These are phyloP conservation scores for Brachionus asplanchnoidis DNA, from an alignment of 1,140 invertebrate species.

Conservation along the genomic window DNA sequence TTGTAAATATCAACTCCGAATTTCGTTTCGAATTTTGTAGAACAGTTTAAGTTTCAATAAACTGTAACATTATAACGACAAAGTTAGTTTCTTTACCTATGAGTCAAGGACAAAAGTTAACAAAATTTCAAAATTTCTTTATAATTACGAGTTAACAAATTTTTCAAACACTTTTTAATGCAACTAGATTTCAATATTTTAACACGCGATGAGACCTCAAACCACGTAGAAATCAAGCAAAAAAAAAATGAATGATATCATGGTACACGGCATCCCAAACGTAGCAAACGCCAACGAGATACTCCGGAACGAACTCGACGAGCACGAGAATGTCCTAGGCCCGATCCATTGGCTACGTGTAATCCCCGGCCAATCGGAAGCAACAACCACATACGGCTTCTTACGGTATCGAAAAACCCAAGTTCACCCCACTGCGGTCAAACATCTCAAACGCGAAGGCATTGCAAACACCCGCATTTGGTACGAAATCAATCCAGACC, in stretches of 20 bases:
- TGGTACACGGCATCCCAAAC: neutral
- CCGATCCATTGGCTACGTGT: neutral
- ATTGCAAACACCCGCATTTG: neutral
- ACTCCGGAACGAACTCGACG: neutral
- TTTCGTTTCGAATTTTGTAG: too few species aligned
- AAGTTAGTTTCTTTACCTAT: too few species aligned
- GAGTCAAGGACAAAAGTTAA: too few species aligned
- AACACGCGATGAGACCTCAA: too few species aligned
- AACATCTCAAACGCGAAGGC: neutral
- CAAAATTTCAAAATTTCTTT: too few species aligned
- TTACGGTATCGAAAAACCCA: neutral
- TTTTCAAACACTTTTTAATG: too few species aligned
- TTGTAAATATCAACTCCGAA: too few species aligned
- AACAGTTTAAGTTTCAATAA: too few species aligned
- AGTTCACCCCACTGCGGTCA: neutral
- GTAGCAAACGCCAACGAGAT: neutral
- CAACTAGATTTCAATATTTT: neutral
- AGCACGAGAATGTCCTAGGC: neutral
- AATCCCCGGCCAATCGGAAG: neutral
- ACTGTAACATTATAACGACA: too few species aligned
- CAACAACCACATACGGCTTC: neutral
- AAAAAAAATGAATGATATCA: neutral
- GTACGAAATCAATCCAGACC: neutral
- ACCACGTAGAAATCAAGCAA: too few species aligned
- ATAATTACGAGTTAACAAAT: neutral